Evolutionary conservation across 2,797 vertebrate species (phyloP).

Genomic region (Pseudochirops corinnae): DNA sequence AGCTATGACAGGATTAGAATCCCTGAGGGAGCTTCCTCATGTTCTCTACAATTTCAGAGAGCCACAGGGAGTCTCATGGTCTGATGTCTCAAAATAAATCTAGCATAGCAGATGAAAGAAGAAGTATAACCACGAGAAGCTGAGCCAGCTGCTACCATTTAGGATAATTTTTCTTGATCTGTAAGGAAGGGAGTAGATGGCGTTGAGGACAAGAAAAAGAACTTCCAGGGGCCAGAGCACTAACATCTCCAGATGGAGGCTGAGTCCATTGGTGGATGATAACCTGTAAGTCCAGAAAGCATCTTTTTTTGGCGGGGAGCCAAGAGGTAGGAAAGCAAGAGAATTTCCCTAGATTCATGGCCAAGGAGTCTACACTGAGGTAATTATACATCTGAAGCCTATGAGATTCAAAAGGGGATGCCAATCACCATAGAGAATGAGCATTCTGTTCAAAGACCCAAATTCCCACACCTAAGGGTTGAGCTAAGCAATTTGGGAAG

Average conservation of each 20-base stretch:
- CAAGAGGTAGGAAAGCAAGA: not conserved
- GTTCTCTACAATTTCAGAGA: no score
- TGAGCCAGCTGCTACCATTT: no score
- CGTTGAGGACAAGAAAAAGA: no score
- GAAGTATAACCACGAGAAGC: no score
- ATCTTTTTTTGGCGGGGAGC: not conserved
- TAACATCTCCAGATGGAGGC: not conserved
- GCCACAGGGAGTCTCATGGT: no score
- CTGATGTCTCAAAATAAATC: no score
- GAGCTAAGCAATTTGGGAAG: not conserved
- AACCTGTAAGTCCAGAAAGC: not conserved
- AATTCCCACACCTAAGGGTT: not conserved
- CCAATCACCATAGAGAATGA: not conserved
- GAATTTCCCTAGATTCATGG: not conserved
- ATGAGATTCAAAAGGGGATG: slow-evolving; percentile 4
- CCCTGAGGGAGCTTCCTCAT: not conserved
- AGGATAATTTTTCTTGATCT: no score
- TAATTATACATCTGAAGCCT: not conserved
- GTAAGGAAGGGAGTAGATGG: no score
- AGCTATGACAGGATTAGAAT: no score
- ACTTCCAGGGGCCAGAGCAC: not conserved
- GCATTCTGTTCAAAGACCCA: not conserved
- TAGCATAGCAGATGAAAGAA: no score
- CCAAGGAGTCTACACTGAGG: not conserved
- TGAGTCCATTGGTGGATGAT: not conserved